These are phyloP conservation scores for Peromyscus attwateri DNA, from an alignment of 2,797 vertebrate genomes.

Conservation along the genomic window DNA sequence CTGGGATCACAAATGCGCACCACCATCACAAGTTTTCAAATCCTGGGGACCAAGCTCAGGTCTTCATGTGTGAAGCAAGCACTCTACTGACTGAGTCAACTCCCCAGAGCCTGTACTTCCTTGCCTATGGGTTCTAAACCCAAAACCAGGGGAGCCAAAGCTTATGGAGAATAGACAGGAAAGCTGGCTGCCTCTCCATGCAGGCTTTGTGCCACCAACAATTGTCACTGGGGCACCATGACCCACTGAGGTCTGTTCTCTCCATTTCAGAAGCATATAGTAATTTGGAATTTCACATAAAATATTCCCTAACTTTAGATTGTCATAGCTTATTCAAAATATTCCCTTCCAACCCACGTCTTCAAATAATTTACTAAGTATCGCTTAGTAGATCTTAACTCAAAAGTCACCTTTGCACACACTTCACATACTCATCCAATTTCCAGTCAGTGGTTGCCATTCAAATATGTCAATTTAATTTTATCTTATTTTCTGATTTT, in stretches of 20 bases:
- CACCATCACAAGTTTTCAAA: neutral
- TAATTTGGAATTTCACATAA: neutral
- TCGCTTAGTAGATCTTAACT: neutral
- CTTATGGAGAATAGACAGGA: neutral
- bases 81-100: neutral
- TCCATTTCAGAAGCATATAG: neutral
- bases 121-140: neutral
- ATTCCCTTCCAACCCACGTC: neutral
- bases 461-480: neutral
- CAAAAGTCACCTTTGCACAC: too few relatives aligned
- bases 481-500: neutral
- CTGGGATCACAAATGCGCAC: neutral
- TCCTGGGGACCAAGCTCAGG: neutral
- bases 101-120: neutral
- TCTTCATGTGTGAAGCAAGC: neutral
- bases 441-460: neutral
- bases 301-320: neutral
- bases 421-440: neutral
- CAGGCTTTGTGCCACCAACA: neutral
- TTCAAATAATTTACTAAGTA: neutral
- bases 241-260: neutral
- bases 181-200: fast-evolving
- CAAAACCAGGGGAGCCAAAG: neutral
- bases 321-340: neutral
- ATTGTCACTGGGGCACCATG: too few relatives aligned